Percentiles rank a stretch among this genome's conserved stretches.
These are phyloP conservation scores for Neoniphon sammara DNA, from an alignment of 2,797 vertebrate genomes.

Conservation along the genomic window DNA sequence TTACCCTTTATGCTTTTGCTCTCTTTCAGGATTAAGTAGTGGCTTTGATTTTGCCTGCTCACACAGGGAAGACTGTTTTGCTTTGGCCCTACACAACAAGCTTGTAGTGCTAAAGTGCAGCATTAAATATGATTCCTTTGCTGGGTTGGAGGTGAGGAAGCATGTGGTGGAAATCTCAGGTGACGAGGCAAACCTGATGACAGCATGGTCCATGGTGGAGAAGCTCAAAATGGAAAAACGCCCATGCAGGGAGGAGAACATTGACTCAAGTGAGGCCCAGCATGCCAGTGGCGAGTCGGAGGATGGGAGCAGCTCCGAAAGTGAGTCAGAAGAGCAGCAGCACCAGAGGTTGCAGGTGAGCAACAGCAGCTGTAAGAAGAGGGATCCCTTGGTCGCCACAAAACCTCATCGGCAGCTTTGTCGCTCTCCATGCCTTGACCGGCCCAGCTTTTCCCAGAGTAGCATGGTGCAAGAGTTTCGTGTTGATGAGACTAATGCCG, in stretches of 20 bases:
- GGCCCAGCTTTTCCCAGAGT: conserved; percentile 96
- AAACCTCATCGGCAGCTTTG: conserved; percentile 96
- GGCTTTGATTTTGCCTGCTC: conserved; percentile 77
- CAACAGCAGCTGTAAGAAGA: conserved; percentile 75
- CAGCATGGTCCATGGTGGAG: conserved; percentile 93
- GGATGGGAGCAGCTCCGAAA: conserved; percentile 94
- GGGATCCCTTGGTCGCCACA: conserved; percentile 84
- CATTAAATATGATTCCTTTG: conserved; percentile 78
- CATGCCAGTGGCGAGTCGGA: conserved; percentile 86
- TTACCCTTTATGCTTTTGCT: conserved; percentile 32
- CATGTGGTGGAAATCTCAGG: conserved; percentile 83
- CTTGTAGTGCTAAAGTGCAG: conserved; percentile 73
- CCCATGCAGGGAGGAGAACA: conserved; percentile 89
- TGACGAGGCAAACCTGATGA: conserved; percentile 90
- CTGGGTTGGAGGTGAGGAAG: conserved; percentile 85
- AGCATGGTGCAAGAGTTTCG: conserved; percentile 89
- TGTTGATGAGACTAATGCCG: conserved; percentile 78
- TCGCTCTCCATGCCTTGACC: conserved; percentile 95
- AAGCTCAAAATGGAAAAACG: conserved; percentile 95
- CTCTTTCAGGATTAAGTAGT: conserved; percentile 81
- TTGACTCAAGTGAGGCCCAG: conserved; percentile 76
- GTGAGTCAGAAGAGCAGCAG: conserved; percentile 85
- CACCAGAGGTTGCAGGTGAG: conserved; percentile 78
- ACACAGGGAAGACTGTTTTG: conserved; percentile 74
- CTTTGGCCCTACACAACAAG: conserved; percentile 74